Evolutionary conservation across 1,140 invertebrate genomes (phyloP).

Genomic region (Calosoma granatense): DNA sequence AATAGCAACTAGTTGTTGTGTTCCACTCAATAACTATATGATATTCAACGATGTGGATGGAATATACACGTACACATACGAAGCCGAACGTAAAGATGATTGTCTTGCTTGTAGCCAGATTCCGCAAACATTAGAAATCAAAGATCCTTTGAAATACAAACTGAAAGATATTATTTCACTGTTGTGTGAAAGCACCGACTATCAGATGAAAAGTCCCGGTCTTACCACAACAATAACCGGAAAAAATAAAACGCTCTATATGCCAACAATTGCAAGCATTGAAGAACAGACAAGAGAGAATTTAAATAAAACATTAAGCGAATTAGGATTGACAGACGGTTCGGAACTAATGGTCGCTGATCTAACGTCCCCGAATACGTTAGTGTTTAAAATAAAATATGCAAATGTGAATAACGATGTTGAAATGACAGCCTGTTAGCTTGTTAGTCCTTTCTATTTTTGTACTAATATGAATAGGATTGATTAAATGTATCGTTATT

Average conservation of each 20-base stretch:
- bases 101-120: conserved; percentile 81
- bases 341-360: conserved; percentile 83
- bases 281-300: conserved; percentile 80
- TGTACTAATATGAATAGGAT: no score
- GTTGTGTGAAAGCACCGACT: conserved; percentile 60
- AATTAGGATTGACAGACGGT: conserved; percentile 73
- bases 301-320: conserved; percentile 74
- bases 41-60: conserved; percentile 95
- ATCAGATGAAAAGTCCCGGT: conserved; percentile 82
- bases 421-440: conserved; percentile 32
- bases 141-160: conserved; percentile 54
- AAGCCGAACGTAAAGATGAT: conserved; percentile 75
- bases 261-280: conserved; percentile 80
- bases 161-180: conserved; percentile 76
- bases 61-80: conserved; percentile 92
- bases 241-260: conserved; percentile 86
- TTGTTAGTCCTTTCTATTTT: no score
- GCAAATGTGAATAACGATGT: conserved; percentile 35
- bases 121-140: conserved; percentile 58
- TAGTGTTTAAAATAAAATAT: conserved; percentile 58
- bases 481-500: no score
- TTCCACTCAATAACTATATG: conserved; percentile 91
- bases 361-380: conserved; percentile 72
- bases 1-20: conserved; percentile 83
- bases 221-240: conserved; percentile 69